Percentiles rank a stretch among this genome's conserved stretches.
These are phyloP conservation scores for Drosophila jambulina DNA, from an alignment of 1,140 invertebrate genomes.

Conservation along the genomic window DNA sequence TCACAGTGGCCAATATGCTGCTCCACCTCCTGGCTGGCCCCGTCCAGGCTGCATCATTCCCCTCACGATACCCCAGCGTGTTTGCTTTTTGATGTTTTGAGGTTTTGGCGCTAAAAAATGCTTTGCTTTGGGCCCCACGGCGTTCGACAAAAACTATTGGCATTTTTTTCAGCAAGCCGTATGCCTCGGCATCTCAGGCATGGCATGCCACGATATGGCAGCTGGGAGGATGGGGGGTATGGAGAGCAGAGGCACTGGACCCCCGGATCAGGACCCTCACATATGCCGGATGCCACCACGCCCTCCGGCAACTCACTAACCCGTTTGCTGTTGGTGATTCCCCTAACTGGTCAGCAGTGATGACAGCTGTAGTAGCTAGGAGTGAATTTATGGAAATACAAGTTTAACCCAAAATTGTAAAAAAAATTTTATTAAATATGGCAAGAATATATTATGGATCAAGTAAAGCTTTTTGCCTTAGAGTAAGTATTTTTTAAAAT, in stretches of 20 bases:
- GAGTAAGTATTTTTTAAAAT: too few relatives aligned
- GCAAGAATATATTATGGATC: too few relatives aligned
- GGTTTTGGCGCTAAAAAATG: slow-evolving; percentile 78
- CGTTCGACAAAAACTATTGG: slow-evolving; percentile 75
- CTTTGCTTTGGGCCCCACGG: slow-evolving; percentile 55
- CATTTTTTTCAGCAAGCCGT: slow-evolving; percentile 42
- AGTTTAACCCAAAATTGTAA: too few relatives aligned
- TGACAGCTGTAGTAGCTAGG: too few relatives aligned
- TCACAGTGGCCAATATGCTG: slow-evolving; percentile 68
- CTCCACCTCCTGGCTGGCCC: slow-evolving; percentile 28
- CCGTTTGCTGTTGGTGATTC: not conserved
- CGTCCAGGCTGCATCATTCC: slow-evolving; percentile 42
- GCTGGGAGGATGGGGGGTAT: not conserved
- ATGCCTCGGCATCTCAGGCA: slow-evolving; percentile 62
- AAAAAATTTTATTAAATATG: too few relatives aligned
- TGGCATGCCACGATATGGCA: slow-evolving; percentile 46
- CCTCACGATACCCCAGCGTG: slow-evolving; percentile 30
- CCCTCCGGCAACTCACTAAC: slow-evolving; percentile 8
- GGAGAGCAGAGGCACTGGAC: not conserved
- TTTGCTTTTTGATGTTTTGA: slow-evolving; percentile 82
- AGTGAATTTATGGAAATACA: too few relatives aligned
- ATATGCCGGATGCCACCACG: slow-evolving; percentile 52
- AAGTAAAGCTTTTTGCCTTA: too few relatives aligned
- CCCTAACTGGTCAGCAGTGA: slow-evolving; percentile 12
- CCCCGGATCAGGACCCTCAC: slow-evolving; percentile 22